Evolutionary conservation across 2,888 invertebrate species (phyloP), one percentile per base, ranked within the genome.

Genomic region (Pseudolycoriella hygida): DNA sequence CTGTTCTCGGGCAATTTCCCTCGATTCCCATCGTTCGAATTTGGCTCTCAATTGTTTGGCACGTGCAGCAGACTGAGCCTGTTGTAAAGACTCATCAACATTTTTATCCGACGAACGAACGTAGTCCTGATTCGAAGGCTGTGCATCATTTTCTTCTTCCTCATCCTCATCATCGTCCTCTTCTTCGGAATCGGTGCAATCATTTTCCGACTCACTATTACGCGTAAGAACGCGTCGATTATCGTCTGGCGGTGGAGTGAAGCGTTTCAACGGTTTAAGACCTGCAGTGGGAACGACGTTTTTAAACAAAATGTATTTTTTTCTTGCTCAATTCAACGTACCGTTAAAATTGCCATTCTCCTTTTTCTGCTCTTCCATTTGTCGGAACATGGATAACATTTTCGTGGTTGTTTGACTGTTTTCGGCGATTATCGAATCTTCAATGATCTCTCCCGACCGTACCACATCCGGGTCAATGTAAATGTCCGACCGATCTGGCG

Each of bases 371-470:
- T 81, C 79, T 66, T 92, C 92, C 73, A 93, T 76, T 67, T 88
- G 82, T 1, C 89, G 73, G 73, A 93, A 93, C 53, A 89, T 84
- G 55, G 73, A 76, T 52, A 92, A 73, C 83, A 93, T 90, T 57
- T 84, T 77, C 39, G 81, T 79, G 12, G 92, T 83, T 1, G 88
- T 88, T 59, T 80, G 80, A 3, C 61, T 57, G 2, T 71, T 56
- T 53, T 69, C 70, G 5, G 71, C 68, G 11, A 68, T 61, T 5
- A 64, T 62, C 0, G 67, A 65, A 52, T 71, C 70, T 40, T 74
- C 75, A 30, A 66, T 60, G 40, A 61, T 60, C 53, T 75, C 74
- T 42, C 72, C 77, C 19, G 72, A 63, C 45, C 84, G 72, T 3
- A 77, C 76, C 31, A 85, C 76, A 48, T 74, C 72, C 5, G 83